Conservation (phyloP, 1,140 invertebrate genomes). For the Conopomorpha cramerella region DNA sequence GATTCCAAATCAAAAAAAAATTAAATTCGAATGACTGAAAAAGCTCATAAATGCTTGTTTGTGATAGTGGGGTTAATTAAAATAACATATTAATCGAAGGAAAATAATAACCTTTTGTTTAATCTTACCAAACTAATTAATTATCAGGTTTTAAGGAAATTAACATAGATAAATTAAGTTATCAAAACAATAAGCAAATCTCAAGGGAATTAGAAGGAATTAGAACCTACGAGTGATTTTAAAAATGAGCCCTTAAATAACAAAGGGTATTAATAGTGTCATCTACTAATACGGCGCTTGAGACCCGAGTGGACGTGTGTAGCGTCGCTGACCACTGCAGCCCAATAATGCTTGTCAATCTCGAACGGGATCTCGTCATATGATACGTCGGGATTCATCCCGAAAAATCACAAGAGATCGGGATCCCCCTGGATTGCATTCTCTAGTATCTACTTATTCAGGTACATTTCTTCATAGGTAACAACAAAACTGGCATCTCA, state of each 20-base stretch:
- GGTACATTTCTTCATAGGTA: too few species aligned
- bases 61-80: constrained; percentile 3
- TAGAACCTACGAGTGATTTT: constrained; percentile 1
- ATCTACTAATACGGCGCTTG: constrained; percentile 2
- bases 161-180: neutral
- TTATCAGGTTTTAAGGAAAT: too few species aligned
- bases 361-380: too few species aligned
- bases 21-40: neutral
- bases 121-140: constrained; percentile 1
- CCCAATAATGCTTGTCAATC: too few species aligned
- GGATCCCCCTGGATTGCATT: too few species aligned
- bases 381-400: too few species aligned
- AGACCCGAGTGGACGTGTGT: too few species aligned
- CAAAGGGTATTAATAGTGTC: constrained; percentile 1
- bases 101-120: constrained; percentile 1
- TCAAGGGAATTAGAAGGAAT: constrained; percentile 2
- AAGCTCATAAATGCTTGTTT: neutral
- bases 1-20: constrained; percentile 1
- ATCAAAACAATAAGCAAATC: constrained; percentile 1
- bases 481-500: too few species aligned
- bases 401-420: too few species aligned
- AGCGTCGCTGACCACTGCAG: too few species aligned
- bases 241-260: neutral
- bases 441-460: too few species aligned
- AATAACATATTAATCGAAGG: constrained; percentile 1